phyloP scores from a whole-genome alignment of 1,140 invertebrate species.

The Pseudoatta argentina region DNA sequence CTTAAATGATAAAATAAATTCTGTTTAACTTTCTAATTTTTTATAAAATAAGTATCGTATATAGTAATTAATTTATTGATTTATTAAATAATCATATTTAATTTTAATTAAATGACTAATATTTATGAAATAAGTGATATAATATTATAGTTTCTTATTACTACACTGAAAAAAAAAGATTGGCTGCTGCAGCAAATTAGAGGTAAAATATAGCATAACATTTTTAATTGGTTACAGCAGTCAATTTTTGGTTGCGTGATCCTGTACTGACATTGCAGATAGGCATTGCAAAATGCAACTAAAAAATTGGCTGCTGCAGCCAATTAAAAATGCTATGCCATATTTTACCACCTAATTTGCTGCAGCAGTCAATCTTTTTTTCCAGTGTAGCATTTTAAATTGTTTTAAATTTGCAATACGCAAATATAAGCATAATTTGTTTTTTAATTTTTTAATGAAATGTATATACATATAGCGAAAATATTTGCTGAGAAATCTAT shows the following conservation, averaged over 20 bases:
- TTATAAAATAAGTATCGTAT: background rate
- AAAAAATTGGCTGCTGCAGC: no score
- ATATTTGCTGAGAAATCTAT: background rate
- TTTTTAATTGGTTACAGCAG: no score
- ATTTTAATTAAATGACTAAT: constrained; percentile 5
- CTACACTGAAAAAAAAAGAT: background rate
- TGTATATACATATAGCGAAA: background rate
- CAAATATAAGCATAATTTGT: background rate
- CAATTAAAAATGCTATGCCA: no score
- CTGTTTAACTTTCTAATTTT: background rate
- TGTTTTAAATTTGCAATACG: background rate
- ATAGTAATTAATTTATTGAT: background rate
- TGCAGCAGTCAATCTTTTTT: no score
- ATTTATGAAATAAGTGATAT: no score
- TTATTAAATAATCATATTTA: background rate
- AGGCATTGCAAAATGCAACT: no score
- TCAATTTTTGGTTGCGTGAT: no score
- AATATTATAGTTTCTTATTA: background rate
- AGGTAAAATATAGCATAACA: no score
- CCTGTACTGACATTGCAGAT: no score
- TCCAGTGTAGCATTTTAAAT: background rate
- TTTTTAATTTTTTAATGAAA: background rate
- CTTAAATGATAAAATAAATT: constrained; percentile 17
- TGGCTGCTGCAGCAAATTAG: no score
- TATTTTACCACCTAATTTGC: no score